Evolutionary conservation across 1,140 invertebrate genomes (phyloP), one percentile per base, ranked within the genome.

Genomic region (Drosophila persimilis): DNA sequence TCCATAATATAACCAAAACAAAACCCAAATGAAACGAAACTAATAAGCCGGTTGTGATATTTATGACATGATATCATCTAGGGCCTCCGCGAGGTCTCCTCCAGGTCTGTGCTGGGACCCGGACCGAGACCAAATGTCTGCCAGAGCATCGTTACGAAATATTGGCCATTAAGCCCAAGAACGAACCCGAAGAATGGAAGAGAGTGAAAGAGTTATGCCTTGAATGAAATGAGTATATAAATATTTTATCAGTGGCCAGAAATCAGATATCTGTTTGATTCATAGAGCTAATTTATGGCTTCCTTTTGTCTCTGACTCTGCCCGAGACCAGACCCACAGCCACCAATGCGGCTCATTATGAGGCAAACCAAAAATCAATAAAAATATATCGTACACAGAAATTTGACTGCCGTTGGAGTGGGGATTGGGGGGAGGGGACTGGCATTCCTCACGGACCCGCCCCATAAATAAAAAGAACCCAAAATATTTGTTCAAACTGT

Each of bases 231-330:
- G 77, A 80, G 77, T 78, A 80, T 80, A 86, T 86, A 86, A 81
- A 86, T 89, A 86, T 86, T 89, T 89, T 89, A 89, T 89, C 85
- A 89, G 80, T 75, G 85, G 55, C 71, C 77, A 84, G 85, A 89
- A 89, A 89, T 89, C 85, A 89, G 85, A 89, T 89, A 89, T 89
- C 77, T 69, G 70, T 78, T 89, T 89, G 88, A 89, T 90, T 90
- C 86, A 90, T 90, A 90, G 88, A 90, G 67, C 86, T 90, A 90
- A 90, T 90, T 90, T 90, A 90, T 90, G 72, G 83, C 86, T 86
- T 86, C 86, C 85, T 89, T 65, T 90, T 58, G 63, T 56, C 63
- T 66, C 58, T 58, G 63, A 53, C 63, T 66, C 58, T 69, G 26
- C 43, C 45, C 45, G n/a, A 15, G 44, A 41, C 67, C 81, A 85